Percentiles rank a stretch among this genome's conserved stretches.
Evolutionary conservation across 37 sponge, comb jelly and placozoan species (phyloP).

Genomic region (Tethya wilhelma): DNA sequence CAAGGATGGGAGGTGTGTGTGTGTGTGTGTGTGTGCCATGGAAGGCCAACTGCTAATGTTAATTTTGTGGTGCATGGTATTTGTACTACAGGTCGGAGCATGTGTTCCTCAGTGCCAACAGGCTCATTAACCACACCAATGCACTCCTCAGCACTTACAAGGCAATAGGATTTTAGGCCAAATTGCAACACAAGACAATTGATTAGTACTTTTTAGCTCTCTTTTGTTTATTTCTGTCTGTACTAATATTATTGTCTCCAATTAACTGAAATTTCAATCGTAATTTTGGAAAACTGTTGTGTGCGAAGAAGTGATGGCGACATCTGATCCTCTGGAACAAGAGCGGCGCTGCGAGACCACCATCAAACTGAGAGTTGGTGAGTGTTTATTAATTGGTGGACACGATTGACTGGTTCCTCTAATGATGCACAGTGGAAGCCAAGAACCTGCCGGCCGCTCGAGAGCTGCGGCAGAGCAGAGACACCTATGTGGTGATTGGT

Average conservation of each 20-base stretch:
- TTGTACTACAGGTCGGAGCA: slow-evolving; percentile 74
- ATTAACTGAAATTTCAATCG: neutral
- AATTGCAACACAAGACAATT: too few relatives aligned
- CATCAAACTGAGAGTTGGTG: slow-evolving; percentile 43
- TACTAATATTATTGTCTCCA: neutral
- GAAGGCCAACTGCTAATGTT: neutral
- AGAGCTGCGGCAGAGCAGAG: slow-evolving; percentile 31
- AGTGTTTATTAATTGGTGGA: neutral
- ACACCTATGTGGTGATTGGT: slow-evolving; percentile 52
- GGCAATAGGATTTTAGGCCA: slow-evolving; percentile 33
- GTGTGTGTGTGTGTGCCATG: neutral
- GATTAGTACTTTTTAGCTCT: too few relatives aligned
- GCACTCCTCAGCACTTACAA: slow-evolving; percentile 83
- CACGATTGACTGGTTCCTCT: neutral
- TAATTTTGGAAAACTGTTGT: too few relatives aligned
- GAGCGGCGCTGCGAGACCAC: slow-evolving; percentile 15
- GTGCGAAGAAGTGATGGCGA: too few relatives aligned
- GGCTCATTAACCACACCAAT: slow-evolving; percentile 97
- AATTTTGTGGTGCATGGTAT: slow-evolving; percentile 4
- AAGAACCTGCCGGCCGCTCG: slow-evolving; percentile 28
- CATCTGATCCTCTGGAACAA: too few relatives aligned
- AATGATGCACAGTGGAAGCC: slow-evolving; percentile 25
- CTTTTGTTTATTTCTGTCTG: too few relatives aligned
- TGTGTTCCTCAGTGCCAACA: slow-evolving; percentile 94
- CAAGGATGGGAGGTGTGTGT: slow-evolving; percentile 75